Evolutionary conservation across 2,113 vertebrate genomes (phyloP).

Genomic region (Micronycteris hirsuta): DNA sequence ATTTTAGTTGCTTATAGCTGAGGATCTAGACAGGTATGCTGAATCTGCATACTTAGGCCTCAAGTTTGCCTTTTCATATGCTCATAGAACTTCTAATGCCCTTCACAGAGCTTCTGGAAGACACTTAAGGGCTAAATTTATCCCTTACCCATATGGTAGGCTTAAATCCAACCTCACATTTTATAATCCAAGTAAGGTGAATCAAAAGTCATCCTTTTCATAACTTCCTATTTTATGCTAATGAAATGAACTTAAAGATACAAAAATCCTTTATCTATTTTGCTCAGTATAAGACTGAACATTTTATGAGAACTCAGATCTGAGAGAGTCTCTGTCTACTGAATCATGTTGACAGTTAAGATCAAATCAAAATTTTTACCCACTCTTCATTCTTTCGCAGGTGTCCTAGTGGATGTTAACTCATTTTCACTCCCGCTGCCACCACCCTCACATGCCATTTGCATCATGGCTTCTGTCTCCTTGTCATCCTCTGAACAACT

Average conservation of each 20-base stretch:
- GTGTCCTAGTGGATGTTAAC: neutral
- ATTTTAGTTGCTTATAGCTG: constrained; percentile 37
- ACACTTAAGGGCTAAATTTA: constrained; percentile 57
- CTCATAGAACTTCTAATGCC: constrained; percentile 66
- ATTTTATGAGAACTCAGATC: neutral
- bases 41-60: constrained; percentile 49
- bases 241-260: constrained; percentile 47
- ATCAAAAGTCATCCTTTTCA: constrained; percentile 59
- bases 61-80: constrained; percentile 52
- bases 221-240: constrained; percentile 60
- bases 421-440: neutral
- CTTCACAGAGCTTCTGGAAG: constrained; percentile 62
- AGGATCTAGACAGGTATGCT: constrained; percentile 56
- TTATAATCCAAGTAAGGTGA: constrained; percentile 64
- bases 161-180: constrained; percentile 52
- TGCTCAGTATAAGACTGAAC: neutral
- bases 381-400: neutral
- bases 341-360: neutral
- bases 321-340: neutral
- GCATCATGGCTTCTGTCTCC: neutral
- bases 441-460: neutral
- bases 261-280: neutral
- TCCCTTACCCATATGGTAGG: constrained; percentile 69
- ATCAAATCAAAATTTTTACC: neutral
- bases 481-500: too few species aligned